These are phyloP conservation scores for Molossus molossus DNA, from an alignment of 2,797 vertebrate species.

Conservation along the genomic window DNA sequence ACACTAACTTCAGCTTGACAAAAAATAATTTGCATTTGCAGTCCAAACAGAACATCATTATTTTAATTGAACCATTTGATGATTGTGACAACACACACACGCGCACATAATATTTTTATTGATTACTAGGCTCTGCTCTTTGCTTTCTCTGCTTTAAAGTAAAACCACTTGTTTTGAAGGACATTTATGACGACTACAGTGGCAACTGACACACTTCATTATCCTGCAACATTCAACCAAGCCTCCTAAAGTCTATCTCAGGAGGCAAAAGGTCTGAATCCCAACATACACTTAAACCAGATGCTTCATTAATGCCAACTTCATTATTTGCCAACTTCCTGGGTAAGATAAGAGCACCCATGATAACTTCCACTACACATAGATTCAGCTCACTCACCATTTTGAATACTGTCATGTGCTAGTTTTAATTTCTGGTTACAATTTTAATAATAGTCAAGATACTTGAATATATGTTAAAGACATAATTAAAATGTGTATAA, in stretches of 20 bases:
- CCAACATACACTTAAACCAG: neutral
- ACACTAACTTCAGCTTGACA: neutral
- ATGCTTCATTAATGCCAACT: neutral
- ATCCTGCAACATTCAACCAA: neutral
- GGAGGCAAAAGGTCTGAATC: neutral
- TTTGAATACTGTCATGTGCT: neutral
- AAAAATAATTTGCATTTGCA: neutral
- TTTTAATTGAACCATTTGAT: neutral
- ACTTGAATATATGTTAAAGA: neutral
- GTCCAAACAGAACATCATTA: neutral
- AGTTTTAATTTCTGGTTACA: neutral
- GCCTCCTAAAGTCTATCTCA: neutral
- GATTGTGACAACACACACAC: neutral
- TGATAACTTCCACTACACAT: neutral
- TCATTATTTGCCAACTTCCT: neutral
- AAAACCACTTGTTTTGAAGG: neutral
- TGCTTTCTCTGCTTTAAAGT: neutral
- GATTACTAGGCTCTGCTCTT: neutral
- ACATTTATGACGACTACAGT: neutral
- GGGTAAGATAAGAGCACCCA: neutral
- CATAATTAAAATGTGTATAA: neutral
- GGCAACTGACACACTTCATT: neutral
- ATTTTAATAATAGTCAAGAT: neutral
- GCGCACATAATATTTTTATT: no score
- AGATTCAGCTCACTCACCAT: neutral